Base-by-base conservation (phyloP, 2,797 vertebrate genomes). In the Ataeniobius toweri region DNA sequence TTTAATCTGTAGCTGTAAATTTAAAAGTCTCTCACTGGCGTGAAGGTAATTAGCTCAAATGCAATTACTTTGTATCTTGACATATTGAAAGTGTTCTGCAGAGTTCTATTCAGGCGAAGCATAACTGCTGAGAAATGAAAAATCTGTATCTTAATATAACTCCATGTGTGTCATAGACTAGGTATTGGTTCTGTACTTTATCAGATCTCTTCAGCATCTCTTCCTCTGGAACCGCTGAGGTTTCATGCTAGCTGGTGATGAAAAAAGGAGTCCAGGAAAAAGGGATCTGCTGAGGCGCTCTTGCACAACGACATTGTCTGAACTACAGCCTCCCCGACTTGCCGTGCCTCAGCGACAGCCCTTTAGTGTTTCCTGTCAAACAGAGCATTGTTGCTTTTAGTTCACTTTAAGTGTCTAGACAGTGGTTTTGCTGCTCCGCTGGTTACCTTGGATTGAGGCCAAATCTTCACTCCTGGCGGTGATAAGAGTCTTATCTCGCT, bases 401-500 rank as follows among this genome's bases (percentile, higher is more conserved):
- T 93, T 95, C 94, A 90, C 93, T 93, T 95, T 95, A 94, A 95
- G 95, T 95, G 95, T 96, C 95, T 96, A 96, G 95, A 96, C 95
- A 95, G 94, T 95, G 95, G 95, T 96, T 94, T 95, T 94, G 91
- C 92, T 96, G 95, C 95, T 95, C 93, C 88, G 91, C 88, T 95
- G 95, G 92, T 94, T 95, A 93, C 90, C 94, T 89, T 95, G 95
- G 95, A 96, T 95, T 93, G 95, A 94, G 94, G 95, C 95, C 95
- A 96, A 95, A 95, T 95, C 95, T 96, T 92, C 88, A 87, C 94
- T 95, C 94, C 94, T 93, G 87, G 91, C 94, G 92, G 94, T 82
- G 95, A 96, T 96, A 96, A 96, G 94, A 94, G 94, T 94, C 93
- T 96, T 96, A 96, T 96, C 95, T 94, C 82, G 88, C 93, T 92